Evolutionary conservation across 1,140 invertebrate genomes (phyloP).

Genomic region (Drosophila jambulina): DNA sequence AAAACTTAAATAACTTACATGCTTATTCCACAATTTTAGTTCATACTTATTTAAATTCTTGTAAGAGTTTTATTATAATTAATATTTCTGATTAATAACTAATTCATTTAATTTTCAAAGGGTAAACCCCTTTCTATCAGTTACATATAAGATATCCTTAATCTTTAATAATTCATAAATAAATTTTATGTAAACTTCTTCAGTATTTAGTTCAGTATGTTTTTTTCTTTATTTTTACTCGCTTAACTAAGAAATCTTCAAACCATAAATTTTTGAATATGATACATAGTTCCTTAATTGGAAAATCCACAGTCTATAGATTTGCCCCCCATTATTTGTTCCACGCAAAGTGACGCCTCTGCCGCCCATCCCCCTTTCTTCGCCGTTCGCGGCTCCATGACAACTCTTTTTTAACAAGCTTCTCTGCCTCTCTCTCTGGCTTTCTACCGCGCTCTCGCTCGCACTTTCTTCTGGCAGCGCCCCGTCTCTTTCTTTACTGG

Average conservation of each 20-base stretch:
- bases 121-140: no score
- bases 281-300: background rate
- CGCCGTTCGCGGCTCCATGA: conserved; percentile 56
- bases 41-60: background rate
- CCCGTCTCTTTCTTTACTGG: conserved; percentile 36
- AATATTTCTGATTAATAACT: background rate
- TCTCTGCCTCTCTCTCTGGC: conserved; percentile 30
- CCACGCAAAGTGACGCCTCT: background rate
- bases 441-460: background rate
- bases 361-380: background rate
- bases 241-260: no score
- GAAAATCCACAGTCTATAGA: background rate
- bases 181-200: no score
- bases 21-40: background rate
- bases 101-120: background rate
- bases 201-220: no score
- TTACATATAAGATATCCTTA: no score
- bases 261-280: no score
- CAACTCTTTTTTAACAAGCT: conserved; percentile 67
- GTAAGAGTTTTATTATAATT: background rate
- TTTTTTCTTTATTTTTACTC: no score
- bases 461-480: conserved; percentile 5
- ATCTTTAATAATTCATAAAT: no score
- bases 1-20: background rate
- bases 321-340: background rate